Evolutionary conservation across 2,113 vertebrate species (phyloP).

Genomic region (Xiphias gladius): DNA sequence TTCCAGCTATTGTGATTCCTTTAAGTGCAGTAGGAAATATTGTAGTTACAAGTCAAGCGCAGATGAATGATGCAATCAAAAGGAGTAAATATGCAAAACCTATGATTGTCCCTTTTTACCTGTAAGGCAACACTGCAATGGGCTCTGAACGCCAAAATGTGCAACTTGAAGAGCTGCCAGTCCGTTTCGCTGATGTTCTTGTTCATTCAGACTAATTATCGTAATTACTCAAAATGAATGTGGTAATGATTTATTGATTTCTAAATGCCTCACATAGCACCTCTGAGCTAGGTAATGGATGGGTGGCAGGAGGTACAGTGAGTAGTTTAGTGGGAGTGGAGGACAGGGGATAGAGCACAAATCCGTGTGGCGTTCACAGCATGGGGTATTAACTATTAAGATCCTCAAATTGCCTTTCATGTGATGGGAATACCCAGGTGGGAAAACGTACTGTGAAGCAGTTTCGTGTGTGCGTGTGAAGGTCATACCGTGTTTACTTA

Average conservation of each 20-base stretch:
- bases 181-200: constrained; percentile 24
- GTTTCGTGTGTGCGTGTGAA: constrained; percentile 19
- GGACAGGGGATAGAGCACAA: not conserved
- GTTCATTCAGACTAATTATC: constrained; percentile 39
- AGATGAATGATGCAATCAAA: constrained; percentile 37
- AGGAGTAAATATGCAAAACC: constrained; percentile 9
- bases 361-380: constrained; percentile 10
- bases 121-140: not conserved
- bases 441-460: not conserved
- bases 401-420: constrained; percentile 16
- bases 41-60: constrained; percentile 16
- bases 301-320: constrained; percentile 16
- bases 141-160: not conserved
- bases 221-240: constrained; percentile 50
- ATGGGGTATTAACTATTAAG: not conserved
- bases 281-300: constrained; percentile 36
- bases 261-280: constrained; percentile 27
- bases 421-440: not conserved
- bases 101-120: not conserved
- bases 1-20: constrained; percentile 34
- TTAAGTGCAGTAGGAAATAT: constrained; percentile 36
- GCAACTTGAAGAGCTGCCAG: constrained; percentile 25
- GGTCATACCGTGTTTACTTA: constrained; percentile 71
- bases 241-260: constrained; percentile 52
- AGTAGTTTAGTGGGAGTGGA: constrained; percentile 7